phyloP scores from a whole-genome alignment of 2,888 invertebrate genomes.

The Psylliodes chrysocephalus region DNA sequence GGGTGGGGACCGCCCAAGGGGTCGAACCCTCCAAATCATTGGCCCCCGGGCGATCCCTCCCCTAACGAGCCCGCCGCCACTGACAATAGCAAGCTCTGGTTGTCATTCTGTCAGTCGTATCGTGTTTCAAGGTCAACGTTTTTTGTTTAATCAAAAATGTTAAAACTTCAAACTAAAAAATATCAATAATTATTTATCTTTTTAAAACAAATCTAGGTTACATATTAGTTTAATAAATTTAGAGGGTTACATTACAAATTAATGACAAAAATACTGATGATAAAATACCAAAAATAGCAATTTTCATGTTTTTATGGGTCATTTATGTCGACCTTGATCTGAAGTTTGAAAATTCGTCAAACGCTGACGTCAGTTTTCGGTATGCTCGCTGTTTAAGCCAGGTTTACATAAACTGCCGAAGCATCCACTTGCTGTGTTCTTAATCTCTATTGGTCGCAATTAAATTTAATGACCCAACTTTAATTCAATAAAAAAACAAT shows the following conservation, averaged over 20 bases:
- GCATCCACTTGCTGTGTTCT: neutral
- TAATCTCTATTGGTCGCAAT: no score
- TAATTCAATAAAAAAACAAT: no score
- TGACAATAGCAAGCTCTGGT: constrained; percentile 57
- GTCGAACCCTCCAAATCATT: constrained; percentile 50
- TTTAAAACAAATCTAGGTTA: no score
- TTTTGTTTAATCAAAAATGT: neutral
- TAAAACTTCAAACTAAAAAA: neutral
- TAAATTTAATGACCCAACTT: no score
- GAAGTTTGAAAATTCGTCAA: constrained; percentile 25
- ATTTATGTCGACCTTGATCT: constrained; percentile 25
- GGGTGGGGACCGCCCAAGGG: constrained; percentile 54
- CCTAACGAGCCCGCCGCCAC: constrained; percentile 62
- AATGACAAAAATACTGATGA: neutral
- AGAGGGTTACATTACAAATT: no score
- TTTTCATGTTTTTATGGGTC: no score
- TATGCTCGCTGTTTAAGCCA: constrained; percentile 49
- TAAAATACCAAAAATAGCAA: no score
- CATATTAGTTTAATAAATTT: no score
- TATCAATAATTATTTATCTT: no score
- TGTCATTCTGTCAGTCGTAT: constrained; percentile 38
- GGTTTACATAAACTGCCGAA: neutral
- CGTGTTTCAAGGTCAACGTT: constrained; percentile 18
- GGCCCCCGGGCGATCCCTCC: constrained; percentile 51
- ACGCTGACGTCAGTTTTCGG: constrained; percentile 52